Evolutionary conservation across 2,888 invertebrate species (phyloP), one percentile per base, ranked within the genome.

Genomic region (Tuberolachnus salignus): DNA sequence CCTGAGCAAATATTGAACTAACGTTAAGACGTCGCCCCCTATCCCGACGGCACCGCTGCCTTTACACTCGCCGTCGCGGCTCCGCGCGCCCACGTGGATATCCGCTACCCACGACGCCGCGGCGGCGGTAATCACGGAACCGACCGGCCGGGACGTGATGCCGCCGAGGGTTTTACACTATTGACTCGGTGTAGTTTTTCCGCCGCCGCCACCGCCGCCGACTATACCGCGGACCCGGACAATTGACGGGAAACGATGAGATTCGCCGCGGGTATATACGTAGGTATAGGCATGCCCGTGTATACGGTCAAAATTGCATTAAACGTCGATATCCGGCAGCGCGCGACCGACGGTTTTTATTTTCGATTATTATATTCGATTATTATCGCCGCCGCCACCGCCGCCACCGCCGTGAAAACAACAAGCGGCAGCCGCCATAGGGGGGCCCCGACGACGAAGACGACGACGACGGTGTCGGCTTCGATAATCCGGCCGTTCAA

Each of bases 1-100:
- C 10, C 78, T 19, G 59, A 51, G 69, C 67, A 78, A 78, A 78
- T 78, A 78, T 78, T 78, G 78, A 78, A 78, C 78, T 57, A 69
- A 78, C 78, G 78, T 78, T 78, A 78, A 78, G 78, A 78, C 78
- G 78, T 78, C 69, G 67, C 59, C 19, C 78, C 61, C 51, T 34
- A 4, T 34, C 34, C 14, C 57, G 51, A 34, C 23, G n/a, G n/a
- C n/a, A n/a, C n/a, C n/a, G n/a, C n/a, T n/a, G n/a, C n/a, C n/a
- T n/a, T n/a, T n/a, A n/a, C n/a, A n/a, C n/a, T n/a, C n/a, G 42
- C 44, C 42, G 14, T 51, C 59, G 46, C 59, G 11, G 46, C 44
- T 4, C 69, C n/a, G 3, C 51, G 23, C 71, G 59, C 23, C 57
- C 46, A 3, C 42, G 64, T 11, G 26, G n/a, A 59, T 26, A 57